Percentiles rank a stretch among this genome's conserved stretches.
Conservation (phyloP, 2,888 invertebrate species). For the Parnassius smintheus region DNA sequence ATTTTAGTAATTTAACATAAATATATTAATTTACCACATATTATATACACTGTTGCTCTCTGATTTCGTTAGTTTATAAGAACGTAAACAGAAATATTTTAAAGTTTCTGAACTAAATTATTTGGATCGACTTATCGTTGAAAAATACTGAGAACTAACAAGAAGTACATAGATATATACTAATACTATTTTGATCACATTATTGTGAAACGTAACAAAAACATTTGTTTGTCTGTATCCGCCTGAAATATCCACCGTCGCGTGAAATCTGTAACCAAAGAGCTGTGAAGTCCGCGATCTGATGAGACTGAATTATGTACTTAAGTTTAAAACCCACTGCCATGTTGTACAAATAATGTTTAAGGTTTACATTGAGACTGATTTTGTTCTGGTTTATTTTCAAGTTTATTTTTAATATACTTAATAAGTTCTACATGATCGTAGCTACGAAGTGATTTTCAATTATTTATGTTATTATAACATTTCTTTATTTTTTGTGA, state of each 20-base stretch:
- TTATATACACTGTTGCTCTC: slow-evolving; percentile 2
- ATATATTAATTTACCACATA: not conserved
- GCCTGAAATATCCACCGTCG: not conserved
- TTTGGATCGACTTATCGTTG: no score
- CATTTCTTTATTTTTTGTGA: no score
- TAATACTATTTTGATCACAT: not conserved
- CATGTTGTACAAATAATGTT: slow-evolving; percentile 31
- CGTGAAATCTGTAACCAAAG: slow-evolving; percentile 22
- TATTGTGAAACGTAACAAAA: not conserved
- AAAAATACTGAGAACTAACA: no score
- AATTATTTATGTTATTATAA: slow-evolving; percentile 18
- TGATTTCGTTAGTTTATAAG: not conserved
- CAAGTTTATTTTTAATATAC: slow-evolving; percentile 16
- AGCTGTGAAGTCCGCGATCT: slow-evolving; percentile 21
- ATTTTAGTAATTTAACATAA: not conserved
- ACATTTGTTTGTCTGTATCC: not conserved
- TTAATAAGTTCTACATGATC: not conserved
- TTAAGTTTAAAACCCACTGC: slow-evolving; percentile 29
- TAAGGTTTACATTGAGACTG: slow-evolving; percentile 52
- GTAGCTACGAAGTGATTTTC: slow-evolving; percentile 9
- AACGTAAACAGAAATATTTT: no score
- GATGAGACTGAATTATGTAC: slow-evolving; percentile 25
- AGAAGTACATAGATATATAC: no score
- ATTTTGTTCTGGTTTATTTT: slow-evolving; percentile 48
- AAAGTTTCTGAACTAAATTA: no score